A percentile compares a stretch with the other conserved stretches of the same genome.
Conservation (phyloP, 2,113 vertebrate species). For the Octodon degus region DNA sequence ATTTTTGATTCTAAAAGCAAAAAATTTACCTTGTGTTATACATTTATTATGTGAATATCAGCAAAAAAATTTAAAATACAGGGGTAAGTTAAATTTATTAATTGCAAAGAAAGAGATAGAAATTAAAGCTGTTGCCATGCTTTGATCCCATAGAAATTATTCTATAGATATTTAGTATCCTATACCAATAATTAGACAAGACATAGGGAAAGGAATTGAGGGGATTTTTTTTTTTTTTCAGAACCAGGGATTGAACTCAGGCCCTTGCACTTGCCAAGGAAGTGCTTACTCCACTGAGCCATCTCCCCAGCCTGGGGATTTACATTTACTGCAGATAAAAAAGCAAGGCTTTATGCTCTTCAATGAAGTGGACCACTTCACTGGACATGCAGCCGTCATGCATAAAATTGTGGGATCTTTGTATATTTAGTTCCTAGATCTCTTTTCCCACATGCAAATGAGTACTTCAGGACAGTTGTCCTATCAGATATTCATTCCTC, state of each 20-base stretch:
- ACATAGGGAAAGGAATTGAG: neutral
- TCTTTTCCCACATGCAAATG: neutral
- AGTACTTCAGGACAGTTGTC: neutral
- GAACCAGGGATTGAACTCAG: no score
- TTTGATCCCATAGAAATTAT: neutral
- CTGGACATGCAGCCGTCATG: neutral
- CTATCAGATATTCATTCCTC: neutral
- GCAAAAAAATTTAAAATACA: neutral
- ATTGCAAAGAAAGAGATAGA: neutral
- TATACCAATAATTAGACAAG: neutral
- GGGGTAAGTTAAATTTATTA: neutral
- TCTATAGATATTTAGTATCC: neutral
- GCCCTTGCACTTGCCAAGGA: no score
- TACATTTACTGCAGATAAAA: neutral
- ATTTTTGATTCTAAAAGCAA: neutral
- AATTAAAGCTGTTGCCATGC: neutral
- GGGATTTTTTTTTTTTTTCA: no score
- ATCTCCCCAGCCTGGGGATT: no score
- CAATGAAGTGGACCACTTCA: neutral
- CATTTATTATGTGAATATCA: neutral
- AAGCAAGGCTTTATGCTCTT: neutral
- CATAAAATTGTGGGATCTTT: neutral
- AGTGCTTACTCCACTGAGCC: no score
- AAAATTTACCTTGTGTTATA: neutral
- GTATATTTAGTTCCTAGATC: neutral